Conservation (phyloP, 2,113 vertebrate genomes). For the Morone chrysops region DNA sequence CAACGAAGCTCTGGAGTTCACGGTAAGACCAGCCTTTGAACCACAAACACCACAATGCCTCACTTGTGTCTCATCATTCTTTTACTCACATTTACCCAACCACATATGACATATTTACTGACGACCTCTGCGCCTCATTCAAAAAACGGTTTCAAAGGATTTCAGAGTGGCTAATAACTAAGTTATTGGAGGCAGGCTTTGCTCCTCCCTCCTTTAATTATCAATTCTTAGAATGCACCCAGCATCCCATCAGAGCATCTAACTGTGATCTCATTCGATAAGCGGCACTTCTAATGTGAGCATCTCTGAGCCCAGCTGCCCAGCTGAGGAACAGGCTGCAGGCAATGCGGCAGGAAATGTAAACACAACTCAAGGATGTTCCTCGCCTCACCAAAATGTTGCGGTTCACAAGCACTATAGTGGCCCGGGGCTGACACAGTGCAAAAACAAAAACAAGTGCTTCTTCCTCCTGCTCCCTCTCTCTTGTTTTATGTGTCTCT, state of each 20-base stretch:
- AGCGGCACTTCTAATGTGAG: constrained; percentile 60
- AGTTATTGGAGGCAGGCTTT: constrained; percentile 6
- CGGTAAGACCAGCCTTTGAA: constrained; percentile 82
- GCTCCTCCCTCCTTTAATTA: constrained; percentile 46
- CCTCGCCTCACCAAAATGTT: constrained; percentile 65
- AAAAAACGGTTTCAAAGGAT: constrained; percentile 9
- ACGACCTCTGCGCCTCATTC: constrained; percentile 4
- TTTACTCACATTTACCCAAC: not conserved
- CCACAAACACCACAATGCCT: constrained; percentile 2
- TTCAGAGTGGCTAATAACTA: not conserved
- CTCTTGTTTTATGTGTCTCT: constrained; percentile 18
- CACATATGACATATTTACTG: not conserved
- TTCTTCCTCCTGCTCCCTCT: constrained; percentile 19
- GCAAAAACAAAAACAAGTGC: constrained; percentile 65
- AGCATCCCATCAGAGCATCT: constrained; percentile 49
- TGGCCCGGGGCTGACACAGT: constrained; percentile 60
- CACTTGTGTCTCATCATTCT: not conserved
- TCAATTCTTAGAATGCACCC: constrained; percentile 35
- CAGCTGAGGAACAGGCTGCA: constrained; percentile 63
- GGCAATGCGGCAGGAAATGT: constrained; percentile 70
- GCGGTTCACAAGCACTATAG: constrained; percentile 56
- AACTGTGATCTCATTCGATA: constrained; percentile 55
- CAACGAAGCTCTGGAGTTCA: constrained; percentile 94
- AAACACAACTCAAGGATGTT: constrained; percentile 76
- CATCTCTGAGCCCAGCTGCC: constrained; percentile 69